Conservation (phyloP, 1,140 invertebrate species). For the Drosophila baimaii region DNA sequence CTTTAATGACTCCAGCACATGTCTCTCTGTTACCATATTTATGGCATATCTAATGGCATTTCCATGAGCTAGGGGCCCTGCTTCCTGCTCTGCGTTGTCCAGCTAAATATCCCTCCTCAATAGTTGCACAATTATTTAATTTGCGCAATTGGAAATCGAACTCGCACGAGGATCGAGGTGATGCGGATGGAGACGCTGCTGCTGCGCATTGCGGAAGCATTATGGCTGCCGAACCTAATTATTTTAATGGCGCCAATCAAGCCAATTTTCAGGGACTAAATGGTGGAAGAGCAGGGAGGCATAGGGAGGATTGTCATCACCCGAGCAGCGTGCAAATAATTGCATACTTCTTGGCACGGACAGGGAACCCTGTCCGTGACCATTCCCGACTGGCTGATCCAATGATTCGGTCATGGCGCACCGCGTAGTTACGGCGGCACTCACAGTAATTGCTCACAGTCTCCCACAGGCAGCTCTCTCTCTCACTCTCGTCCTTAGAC, state of each 20-base stretch:
- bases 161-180: background rate
- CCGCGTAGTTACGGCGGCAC: conserved; percentile 52
- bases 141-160: conserved; percentile 41
- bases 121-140: conserved; percentile 73
- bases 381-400: no score
- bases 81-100: background rate
- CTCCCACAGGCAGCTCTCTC: background rate
- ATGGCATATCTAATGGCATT: conserved; percentile 39
- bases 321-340: conserved; percentile 66
- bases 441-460: conserved; percentile 63
- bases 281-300: no score
- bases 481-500: no score
- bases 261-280: conserved; percentile 50
- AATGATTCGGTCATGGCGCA: conserved; percentile 18
- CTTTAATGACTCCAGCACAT: conserved; percentile 14
- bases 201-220: conserved; percentile 1
- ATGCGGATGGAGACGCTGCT: no score
- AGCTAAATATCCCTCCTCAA: conserved; percentile 44
- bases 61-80: background rate
- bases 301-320: conserved; percentile 29
- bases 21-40: conserved; percentile 23
- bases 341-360: conserved; percentile 59
- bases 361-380: conserved; percentile 13
- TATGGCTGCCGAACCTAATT: conserved; percentile 52
- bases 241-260: conserved; percentile 76